Evolutionary conservation across 2,888 invertebrate genomes (phyloP), one percentile per base, ranked within the genome.

Genomic region (Adelphocoris suturalis): DNA sequence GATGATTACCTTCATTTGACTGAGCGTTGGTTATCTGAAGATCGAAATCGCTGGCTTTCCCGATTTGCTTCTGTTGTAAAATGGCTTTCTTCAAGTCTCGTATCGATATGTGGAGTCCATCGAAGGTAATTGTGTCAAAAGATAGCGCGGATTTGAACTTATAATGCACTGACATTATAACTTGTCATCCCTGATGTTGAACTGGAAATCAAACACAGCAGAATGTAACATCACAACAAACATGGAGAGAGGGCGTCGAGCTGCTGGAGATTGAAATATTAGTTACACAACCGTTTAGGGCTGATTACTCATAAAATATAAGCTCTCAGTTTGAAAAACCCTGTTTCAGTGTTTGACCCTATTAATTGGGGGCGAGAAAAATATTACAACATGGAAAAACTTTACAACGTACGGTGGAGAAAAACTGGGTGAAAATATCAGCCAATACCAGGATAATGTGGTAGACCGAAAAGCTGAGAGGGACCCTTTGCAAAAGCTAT

Each of bases 91-190:
- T 99, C 91, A 99, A 95, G 93, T 99, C 99, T 81, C 96, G 96
- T 92, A 99, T 97, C 78, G 98, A 98, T 93, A 99, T 99, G 93
- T 98, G 97, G 90, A 99, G 95, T 90, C 99, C 99, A 95, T 99
- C 99, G 93, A 99, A 99, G 61, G 98, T 98, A 91, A 99, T 96
- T 12, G 99, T 99, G 93, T 99, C 98, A 94, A 97, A 98, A 93
- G 99, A 98, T 93, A 98, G 95, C 91, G 98, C 97, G 93, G 98
- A 98, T 94, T 99, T 99, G 93, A 99, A 99, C 94, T 99, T 99
- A 94, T 99, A 99, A 94, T 99, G 99, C 92, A 99, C 98, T 93
- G 98, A 99, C 97, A 98, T 98, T 90, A 91, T 91, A 91, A 89
- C 87, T 68, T 27, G 82, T 82, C 82, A 82, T 81, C 89, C 88